Conservation (phyloP, 2,113 vertebrate species). For the Xenotilapia longispinis region DNA sequence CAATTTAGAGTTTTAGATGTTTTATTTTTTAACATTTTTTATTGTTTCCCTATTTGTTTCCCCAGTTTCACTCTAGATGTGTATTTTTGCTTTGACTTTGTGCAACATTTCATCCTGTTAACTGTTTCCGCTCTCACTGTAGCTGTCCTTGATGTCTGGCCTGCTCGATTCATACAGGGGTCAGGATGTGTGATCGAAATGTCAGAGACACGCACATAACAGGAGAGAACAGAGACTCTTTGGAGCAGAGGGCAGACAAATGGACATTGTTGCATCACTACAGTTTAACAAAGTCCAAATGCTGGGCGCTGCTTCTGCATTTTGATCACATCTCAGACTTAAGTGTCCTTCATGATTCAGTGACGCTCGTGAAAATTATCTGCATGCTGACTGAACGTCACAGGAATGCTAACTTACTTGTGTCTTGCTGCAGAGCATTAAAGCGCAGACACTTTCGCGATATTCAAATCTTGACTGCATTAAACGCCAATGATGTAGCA, state of each 20-base stretch:
- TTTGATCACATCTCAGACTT: slow-evolving; percentile 63
- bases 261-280: slow-evolving; percentile 15
- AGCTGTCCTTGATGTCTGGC: not conserved
- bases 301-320: slow-evolving; percentile 30
- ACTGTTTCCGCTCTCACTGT: not conserved
- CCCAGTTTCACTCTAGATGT: not conserved
- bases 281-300: slow-evolving; percentile 24
- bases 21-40: not conserved
- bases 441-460: slow-evolving; percentile 29
- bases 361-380: slow-evolving; percentile 56
- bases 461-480: slow-evolving; percentile 36
- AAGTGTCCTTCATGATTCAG: slow-evolving; percentile 69
- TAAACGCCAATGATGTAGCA: not conserved
- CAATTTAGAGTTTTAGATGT: not conserved
- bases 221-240: not conserved
- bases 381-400: slow-evolving; percentile 58
- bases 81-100: not conserved
- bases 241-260: not conserved
- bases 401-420: slow-evolving; percentile 48
- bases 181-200: not conserved
- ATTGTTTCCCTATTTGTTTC: not conserved
- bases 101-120: not conserved
- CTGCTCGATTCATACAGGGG: not conserved
- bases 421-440: slow-evolving; percentile 24
- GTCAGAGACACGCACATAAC: not conserved